phyloP scores from a whole-genome alignment of 2,797 vertebrate genomes.

The Tarsius wallacei region DNA sequence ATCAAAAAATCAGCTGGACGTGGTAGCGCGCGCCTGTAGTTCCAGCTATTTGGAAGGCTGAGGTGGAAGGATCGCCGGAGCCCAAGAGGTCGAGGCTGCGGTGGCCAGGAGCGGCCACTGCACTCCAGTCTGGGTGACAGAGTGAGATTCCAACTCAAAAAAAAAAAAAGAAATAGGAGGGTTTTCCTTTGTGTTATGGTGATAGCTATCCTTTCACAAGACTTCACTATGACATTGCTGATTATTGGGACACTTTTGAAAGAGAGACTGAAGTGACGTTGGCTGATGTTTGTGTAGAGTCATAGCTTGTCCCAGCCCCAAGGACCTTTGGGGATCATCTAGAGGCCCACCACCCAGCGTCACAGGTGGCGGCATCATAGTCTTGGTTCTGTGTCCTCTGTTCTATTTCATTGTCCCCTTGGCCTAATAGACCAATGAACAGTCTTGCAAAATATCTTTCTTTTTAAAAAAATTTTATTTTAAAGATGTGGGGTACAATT shows the following conservation, averaged over 20 bases:
- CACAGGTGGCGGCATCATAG: background rate
- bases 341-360: too few relatives aligned
- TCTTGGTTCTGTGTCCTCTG: background rate
- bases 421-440: background rate
- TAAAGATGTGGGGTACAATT: too few relatives aligned
- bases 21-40: too few relatives aligned
- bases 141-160: too few relatives aligned
- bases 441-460: background rate
- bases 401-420: background rate
- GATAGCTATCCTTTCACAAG: background rate
- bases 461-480: slow-evolving; percentile 61
- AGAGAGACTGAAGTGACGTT: background rate
- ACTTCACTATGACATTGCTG: background rate
- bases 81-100: too few relatives aligned
- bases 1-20: too few relatives aligned
- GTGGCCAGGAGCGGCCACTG: too few relatives aligned
- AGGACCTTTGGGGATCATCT: background rate
- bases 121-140: too few relatives aligned
- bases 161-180: background rate
- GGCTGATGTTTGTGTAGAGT: background rate
- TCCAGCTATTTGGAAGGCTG: too few relatives aligned
- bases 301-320: background rate
- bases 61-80: too few relatives aligned
- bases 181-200: slow-evolving; percentile 33
- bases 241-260: background rate